These are phyloP conservation scores for Steatornis caripensis DNA, from an alignment of 2,113 vertebrate genomes.

Conservation along the genomic window DNA sequence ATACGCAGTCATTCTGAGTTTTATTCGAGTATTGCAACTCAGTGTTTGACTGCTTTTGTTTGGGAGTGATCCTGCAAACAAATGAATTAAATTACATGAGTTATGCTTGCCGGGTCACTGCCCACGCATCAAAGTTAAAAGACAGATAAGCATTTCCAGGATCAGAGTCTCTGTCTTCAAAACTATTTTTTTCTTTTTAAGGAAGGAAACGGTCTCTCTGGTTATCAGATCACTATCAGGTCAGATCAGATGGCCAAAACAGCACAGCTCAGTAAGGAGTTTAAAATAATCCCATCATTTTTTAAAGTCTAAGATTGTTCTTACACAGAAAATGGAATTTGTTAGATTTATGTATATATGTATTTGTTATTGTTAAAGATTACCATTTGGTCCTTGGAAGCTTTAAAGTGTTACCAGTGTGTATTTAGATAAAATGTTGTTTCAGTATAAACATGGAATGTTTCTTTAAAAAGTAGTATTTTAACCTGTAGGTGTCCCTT, in stretches of 20 bases:
- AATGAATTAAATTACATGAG: background rate
- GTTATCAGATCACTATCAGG: slow-evolving; percentile 16
- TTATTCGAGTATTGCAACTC: background rate
- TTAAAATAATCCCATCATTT: background rate
- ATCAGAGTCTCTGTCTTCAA: background rate
- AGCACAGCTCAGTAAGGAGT: background rate
- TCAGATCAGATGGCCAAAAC: background rate
- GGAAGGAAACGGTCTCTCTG: slow-evolving; percentile 22
- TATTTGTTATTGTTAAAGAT: background rate
- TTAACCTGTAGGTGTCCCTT: slow-evolving; percentile 12
- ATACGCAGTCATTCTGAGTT: background rate
- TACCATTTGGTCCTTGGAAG: background rate
- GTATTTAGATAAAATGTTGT: background rate
- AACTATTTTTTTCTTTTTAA: background rate
- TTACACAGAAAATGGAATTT: background rate
- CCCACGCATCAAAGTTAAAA: background rate
- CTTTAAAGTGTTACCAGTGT: background rate
- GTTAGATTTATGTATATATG: background rate
- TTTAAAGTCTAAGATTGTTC: background rate
- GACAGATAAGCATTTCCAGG: background rate
- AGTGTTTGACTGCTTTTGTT: background rate
- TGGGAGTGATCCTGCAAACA: background rate
- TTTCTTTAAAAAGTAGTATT: slow-evolving; percentile 28
- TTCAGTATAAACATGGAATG: background rate
- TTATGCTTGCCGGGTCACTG: background rate